Conservation (phyloP, 2,888 invertebrate genomes). For the Oscheius onirici region DNA sequence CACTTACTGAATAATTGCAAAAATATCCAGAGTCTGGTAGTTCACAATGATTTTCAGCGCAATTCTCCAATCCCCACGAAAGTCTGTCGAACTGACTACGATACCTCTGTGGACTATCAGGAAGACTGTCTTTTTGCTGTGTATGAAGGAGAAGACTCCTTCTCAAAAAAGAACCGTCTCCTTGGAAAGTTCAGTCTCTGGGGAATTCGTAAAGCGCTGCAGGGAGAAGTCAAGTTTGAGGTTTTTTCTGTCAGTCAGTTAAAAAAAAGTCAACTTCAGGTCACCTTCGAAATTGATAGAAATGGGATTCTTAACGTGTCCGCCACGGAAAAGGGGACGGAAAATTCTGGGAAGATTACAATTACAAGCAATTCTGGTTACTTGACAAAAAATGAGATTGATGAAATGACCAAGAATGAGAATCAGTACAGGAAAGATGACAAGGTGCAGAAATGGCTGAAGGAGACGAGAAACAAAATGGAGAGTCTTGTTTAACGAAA, state of each 20-base stretch:
- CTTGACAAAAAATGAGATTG: slow-evolving; percentile 36
- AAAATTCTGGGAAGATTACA: slow-evolving; percentile 74
- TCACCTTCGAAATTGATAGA: slow-evolving; percentile 77
- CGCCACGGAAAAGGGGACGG: slow-evolving; percentile 83
- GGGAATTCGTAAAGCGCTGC: slow-evolving; percentile 88
- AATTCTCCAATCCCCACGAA: slow-evolving; percentile 74
- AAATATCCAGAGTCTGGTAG: too few species aligned
- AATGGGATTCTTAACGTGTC: slow-evolving; percentile 96
- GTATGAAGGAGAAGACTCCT: slow-evolving; percentile 77
- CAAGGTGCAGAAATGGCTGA: not conserved
- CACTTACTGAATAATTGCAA: too few species aligned
- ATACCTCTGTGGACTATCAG: slow-evolving; percentile 92
- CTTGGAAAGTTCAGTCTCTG: slow-evolving; percentile 80
- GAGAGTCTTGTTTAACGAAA: too few species aligned
- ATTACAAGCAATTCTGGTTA: slow-evolving; percentile 84
- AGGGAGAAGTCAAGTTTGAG: slow-evolving; percentile 84
- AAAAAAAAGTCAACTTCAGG: too few species aligned
- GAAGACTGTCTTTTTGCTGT: slow-evolving; percentile 86
- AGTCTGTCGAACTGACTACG: slow-evolving; percentile 66
- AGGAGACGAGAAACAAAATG: not conserved
- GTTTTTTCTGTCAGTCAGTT: not conserved
- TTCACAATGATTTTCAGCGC: slow-evolving; percentile 74
- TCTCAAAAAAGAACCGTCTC: slow-evolving; percentile 89
- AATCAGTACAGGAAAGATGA: not conserved
- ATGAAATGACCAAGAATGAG: too few species aligned